These are phyloP conservation scores for Carduelis carduelis DNA, from an alignment of 2,797 vertebrate genomes.

Conservation along the genomic window DNA sequence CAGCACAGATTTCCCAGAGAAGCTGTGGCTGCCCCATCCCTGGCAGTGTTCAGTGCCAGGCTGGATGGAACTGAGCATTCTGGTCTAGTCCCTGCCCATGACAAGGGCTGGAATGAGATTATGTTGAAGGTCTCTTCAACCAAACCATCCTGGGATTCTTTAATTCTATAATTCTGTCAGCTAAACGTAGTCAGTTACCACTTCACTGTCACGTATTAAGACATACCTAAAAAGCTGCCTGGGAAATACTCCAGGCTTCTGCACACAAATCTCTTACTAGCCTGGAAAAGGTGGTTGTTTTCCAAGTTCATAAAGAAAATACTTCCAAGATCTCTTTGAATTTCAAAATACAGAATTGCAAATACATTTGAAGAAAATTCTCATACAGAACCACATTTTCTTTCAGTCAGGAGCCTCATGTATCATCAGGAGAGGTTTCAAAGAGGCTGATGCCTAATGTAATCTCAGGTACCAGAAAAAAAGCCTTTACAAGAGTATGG, in stretches of 20 bases:
- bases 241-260: background rate
- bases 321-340: background rate
- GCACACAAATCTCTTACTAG: background rate
- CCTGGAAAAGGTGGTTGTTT: background rate
- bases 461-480: background rate
- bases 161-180: background rate
- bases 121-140: background rate
- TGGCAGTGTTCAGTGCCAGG: background rate
- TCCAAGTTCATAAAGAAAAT: background rate
- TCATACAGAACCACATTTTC: accelerated
- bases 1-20: background rate
- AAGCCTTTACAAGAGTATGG: background rate
- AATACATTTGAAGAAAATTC: background rate
- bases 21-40: background rate
- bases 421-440: background rate
- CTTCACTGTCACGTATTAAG: background rate
- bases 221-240: background rate
- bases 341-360: background rate
- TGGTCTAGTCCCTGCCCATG: background rate
- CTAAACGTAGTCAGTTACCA: background rate
- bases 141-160: background rate
- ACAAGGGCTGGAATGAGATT: background rate
- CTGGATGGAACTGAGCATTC: background rate
- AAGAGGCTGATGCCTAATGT: background rate
- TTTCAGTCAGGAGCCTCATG: background rate